Base-by-base conservation (phyloP, 2,113 vertebrate genomes). In the Brachirus orientalis region DNA sequence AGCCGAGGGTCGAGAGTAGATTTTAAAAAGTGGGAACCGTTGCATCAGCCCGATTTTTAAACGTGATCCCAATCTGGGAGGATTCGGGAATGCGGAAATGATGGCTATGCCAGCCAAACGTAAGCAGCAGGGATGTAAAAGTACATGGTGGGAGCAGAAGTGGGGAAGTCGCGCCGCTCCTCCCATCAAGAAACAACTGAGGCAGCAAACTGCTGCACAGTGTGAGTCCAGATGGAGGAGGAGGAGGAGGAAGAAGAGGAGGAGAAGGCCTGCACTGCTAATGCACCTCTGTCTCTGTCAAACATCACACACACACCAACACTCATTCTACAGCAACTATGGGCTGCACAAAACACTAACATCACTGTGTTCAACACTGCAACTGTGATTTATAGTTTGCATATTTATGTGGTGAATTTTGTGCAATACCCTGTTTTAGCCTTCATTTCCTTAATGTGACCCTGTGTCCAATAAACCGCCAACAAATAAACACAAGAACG, bases 61-160 rank as follows among this genome's bases (percentile, higher is more conserved):
- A 96, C 90, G 88, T 91, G 94, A 95, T 93, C 94, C 93, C 93
- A 93, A 89, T 92, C 94, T 94, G 95, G 95, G 95, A 96, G 95
- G 95, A 95, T 94, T 95, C 93, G 93, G 96, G 96, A 98, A 98
- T 98, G 96, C 96, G 96, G 96, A 97, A 95, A 94, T 94, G 89
- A 90, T 83, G 44, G 84, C 90, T 83, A 85, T 94, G 95, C 93
- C 95, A 95, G 93, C 88, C 92, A 92, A 94, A 95, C 95, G 95
- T 94, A 94, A 95, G 94, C 93, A 92, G 94, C 93, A 93, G 90
- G 88, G 91, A 93, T 92, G 92, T 91, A 86, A 85, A 86, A 89
- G 80, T 78, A 80, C 69, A 89, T 79, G 84, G 87, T 87, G 84
- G 85, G 77, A 87, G 86, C 75, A 88, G 89, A 87, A 90, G 90